Evolutionary conservation across 2,888 invertebrate species (phyloP).

Genomic region (Amblyjoppa proteus): DNA sequence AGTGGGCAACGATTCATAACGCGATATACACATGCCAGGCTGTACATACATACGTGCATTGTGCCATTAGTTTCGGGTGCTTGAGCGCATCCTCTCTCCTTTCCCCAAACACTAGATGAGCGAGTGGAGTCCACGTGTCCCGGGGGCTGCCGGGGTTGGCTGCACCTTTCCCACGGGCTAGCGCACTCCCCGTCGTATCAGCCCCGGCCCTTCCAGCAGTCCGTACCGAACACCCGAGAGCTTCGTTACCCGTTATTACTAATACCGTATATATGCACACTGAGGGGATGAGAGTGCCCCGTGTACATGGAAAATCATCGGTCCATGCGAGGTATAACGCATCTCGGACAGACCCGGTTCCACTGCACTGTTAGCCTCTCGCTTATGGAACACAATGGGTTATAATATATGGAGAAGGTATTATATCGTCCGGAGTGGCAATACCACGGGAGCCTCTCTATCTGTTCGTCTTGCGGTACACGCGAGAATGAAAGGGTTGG

Average conservation of each 20-base stretch:
- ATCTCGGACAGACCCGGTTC: slow-evolving; percentile 57
- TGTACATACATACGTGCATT: slow-evolving; percentile 39
- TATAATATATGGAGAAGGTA: slow-evolving; percentile 45
- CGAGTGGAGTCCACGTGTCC: slow-evolving; percentile 40
- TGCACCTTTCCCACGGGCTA: slow-evolving; percentile 67
- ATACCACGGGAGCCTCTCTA: slow-evolving; percentile 58
- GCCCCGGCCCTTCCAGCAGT: slow-evolving; percentile 37
- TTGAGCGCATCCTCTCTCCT: slow-evolving; percentile 62
- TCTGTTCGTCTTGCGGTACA: slow-evolving; percentile 66
- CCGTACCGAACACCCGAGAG: slow-evolving; percentile 42
- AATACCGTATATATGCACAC: slow-evolving; percentile 46
- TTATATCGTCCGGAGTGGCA: slow-evolving; percentile 65
- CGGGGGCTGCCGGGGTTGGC: slow-evolving; percentile 53
- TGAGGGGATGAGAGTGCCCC: slow-evolving; percentile 49
- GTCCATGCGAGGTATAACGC: slow-evolving; percentile 55
- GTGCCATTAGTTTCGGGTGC: slow-evolving; percentile 66
- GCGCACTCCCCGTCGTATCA: slow-evolving; percentile 41
- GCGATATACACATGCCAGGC: slow-evolving; percentile 34
- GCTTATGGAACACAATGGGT: slow-evolving; percentile 59
- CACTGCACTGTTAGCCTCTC: slow-evolving; percentile 51
- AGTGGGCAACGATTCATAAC: slow-evolving; percentile 54
- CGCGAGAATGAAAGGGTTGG: slow-evolving; percentile 79
- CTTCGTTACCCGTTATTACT: slow-evolving; percentile 59
- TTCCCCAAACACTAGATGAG: slow-evolving; percentile 57
- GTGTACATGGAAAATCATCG: slow-evolving; percentile 65